Evolutionary conservation across 2,888 invertebrate species (phyloP).

Genomic region (Cylindroiulus punctatus): DNA sequence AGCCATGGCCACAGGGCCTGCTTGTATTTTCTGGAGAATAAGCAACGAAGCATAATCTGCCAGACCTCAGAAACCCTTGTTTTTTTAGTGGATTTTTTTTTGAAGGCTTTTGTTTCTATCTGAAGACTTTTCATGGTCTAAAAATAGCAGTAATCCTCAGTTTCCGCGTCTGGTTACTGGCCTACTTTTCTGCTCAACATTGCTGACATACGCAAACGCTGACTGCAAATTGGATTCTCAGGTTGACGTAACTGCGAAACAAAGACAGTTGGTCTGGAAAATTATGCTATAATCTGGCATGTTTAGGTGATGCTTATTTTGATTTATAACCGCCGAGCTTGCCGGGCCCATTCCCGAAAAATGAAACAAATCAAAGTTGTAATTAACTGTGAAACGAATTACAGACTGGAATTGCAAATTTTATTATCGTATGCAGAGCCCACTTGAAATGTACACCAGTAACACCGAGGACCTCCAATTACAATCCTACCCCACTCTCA

Average conservation of each 20-base stretch:
- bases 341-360: background rate
- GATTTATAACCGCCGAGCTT: background rate
- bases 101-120: background rate
- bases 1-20: background rate
- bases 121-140: background rate
- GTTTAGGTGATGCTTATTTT: background rate
- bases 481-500: background rate
- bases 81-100: background rate
- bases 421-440: background rate
- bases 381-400: background rate
- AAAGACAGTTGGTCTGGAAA: slow-evolving; percentile 1
- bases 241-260: background rate
- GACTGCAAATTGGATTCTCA: background rate
- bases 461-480: too few relatives aligned
- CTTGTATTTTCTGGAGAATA: background rate
- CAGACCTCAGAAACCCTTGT: background rate
- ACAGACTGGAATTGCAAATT: background rate
- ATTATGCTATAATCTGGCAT: background rate
- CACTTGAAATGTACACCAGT: background rate
- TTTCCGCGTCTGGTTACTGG: slow-evolving; percentile 9
- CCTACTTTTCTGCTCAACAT: background rate
- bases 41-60: background rate
- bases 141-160: background rate
- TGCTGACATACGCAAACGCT: background rate
- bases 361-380: background rate